Evolutionary conservation across 2,888 invertebrate genomes (phyloP).

Genomic region (Chouioia cunea): DNA sequence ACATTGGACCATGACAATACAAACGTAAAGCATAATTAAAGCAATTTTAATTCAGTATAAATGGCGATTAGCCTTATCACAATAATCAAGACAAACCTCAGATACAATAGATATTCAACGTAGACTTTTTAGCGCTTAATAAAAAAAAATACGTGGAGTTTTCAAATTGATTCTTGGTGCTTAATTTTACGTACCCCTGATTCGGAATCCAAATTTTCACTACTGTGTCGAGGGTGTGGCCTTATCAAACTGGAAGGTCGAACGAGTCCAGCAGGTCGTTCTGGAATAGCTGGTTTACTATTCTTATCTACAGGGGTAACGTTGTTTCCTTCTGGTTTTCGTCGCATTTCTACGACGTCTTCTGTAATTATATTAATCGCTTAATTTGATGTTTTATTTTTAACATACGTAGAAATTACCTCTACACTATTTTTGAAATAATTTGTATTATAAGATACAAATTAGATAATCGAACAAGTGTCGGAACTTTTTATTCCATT

Average conservation of each 20-base stretch:
- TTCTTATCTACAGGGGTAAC: constrained; percentile 55
- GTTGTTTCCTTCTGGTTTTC: constrained; percentile 60
- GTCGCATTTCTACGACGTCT: constrained; percentile 71
- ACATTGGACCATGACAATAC: neutral
- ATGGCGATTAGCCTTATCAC: constrained; percentile 15
- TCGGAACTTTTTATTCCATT: neutral
- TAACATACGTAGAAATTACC: no score
- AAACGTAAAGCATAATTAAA: neutral
- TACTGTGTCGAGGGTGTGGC: constrained; percentile 59
- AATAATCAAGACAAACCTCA: constrained; percentile 1
- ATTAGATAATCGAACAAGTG: no score
- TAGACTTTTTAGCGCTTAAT: neutral
- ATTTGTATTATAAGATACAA: no score
- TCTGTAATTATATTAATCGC: constrained; percentile 48
- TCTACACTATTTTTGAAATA: no score
- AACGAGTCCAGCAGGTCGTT: constrained; percentile 80
- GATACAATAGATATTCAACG: constrained; percentile 19
- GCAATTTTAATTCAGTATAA: constrained; percentile 10
- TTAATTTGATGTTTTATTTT: no score
- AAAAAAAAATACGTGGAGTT: constrained; percentile 1
- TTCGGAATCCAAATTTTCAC: constrained; percentile 63
- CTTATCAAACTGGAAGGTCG: constrained; percentile 69
- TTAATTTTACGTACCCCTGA: constrained; percentile 62
- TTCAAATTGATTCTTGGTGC: constrained; percentile 13
- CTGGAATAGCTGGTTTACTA: constrained; percentile 84